These are phyloP conservation scores for Rhodeus uyekii DNA, from an alignment of 2,797 vertebrate genomes.

Conservation along the genomic window DNA sequence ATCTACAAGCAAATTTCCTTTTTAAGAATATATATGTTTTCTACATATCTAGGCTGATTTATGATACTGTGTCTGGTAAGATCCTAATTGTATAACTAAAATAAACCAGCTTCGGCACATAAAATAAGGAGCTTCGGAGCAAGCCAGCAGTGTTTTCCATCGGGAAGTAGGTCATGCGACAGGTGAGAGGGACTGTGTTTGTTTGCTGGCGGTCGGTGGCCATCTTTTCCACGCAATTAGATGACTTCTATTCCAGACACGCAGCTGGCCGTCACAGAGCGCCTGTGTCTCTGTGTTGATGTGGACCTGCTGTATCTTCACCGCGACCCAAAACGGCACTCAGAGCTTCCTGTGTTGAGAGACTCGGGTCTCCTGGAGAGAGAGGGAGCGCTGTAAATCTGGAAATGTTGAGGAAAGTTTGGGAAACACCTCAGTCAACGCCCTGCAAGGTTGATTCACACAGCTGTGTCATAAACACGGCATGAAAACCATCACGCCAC, in stretches of 20 bases:
- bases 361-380: slow-evolving; percentile 31
- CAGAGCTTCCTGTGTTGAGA: slow-evolving; percentile 52
- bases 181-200: slow-evolving; percentile 81
- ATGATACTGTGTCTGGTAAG: background rate
- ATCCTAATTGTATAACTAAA: slow-evolving; percentile 22
- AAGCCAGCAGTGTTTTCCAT: slow-evolving; percentile 77
- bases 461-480: slow-evolving; percentile 43
- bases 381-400: slow-evolving; percentile 35
- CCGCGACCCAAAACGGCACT: slow-evolving; percentile 57
- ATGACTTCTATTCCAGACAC: slow-evolving; percentile 58
- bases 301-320: slow-evolving; percentile 52
- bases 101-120: slow-evolving; percentile 13
- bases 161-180: slow-evolving; percentile 75
- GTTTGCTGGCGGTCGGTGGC: slow-evolving; percentile 73
- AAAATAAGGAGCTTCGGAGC: slow-evolving; percentile 16
- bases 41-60: background rate
- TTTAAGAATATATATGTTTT: no score
- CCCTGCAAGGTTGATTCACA: slow-evolving; percentile 52
- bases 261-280: slow-evolving; percentile 62
- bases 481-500: slow-evolving; percentile 44
- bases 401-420: slow-evolving; percentile 55
- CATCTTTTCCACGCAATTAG: slow-evolving; percentile 69
- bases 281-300: slow-evolving; percentile 49
- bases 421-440: slow-evolving; percentile 56
- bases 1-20: no score